Base-by-base conservation (phyloP, 1,140 invertebrate genomes). In the Phthorimaea operculella region DNA sequence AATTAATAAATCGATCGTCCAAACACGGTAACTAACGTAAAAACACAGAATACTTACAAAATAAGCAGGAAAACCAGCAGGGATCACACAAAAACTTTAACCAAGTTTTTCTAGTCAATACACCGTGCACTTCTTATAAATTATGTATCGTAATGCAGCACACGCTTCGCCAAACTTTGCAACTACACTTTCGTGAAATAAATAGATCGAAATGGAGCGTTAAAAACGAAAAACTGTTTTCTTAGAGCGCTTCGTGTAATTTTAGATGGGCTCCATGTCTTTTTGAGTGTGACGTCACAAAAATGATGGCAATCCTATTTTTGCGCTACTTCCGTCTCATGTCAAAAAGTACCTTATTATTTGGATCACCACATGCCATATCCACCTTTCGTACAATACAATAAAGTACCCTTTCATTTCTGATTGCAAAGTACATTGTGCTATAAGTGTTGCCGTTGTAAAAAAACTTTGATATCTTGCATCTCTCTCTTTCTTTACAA, bases 281-380 rank as follows among this genome's bases (percentile, higher is more conserved):
- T 68, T 68, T 67, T 66, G 74, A 61, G 67, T 58, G 69, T 84
- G 79, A 84, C 81, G 79, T 83, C 79, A 84, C 72, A 70, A 61
- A 68, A 73, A 75, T 76, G 80, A 82, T 79, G 81, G 81, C 81
- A 84, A 83, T 84, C 79, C 79, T 84, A 82, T 82, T 81, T 83
- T 77, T 80, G 70, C 79, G 70, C 65, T 58, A 79, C 69, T 82
- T 84, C 79, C 79, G 74, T 69, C 68, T 69, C 60, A 66, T 73
- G 74, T 61, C 57, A 67, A 63, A 64, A 63, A 72, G 67, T 17
- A 15, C 15, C 44, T 47, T 47, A 47, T 17, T 9, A 15, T 47
- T 47, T 47, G 11, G 1, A 16, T 14, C 11, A 16, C 15, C 8
- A 15, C 44, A 15, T 16, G 16, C 16, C 2, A 47, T 28, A 47